Base-by-base conservation (phyloP, 2,113 vertebrate genomes). In the Himantopus leucocephalus region DNA sequence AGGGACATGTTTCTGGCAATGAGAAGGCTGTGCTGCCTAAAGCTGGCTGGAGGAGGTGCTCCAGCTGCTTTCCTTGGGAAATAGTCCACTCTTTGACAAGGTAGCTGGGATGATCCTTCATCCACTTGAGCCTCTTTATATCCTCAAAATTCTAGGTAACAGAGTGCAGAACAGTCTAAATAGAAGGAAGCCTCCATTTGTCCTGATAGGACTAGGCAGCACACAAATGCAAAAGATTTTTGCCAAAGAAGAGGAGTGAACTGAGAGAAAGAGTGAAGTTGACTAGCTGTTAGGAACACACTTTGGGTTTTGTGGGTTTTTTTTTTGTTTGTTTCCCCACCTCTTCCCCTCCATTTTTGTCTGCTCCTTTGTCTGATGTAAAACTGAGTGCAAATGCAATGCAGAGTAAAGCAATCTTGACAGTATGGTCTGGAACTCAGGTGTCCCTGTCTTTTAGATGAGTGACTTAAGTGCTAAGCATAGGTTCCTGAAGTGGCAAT, bases 251-350 rank as follows among this genome's bases (percentile, higher is more conserved):
- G 23, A 75, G 27, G 19, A 9, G 18, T 41, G 22, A 85, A 41
- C 30, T 41, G 45, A 37, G 52, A 53, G 34, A 35, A 55, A 71
- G 23, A 34, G 15, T 37, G 29, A 73, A 15, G 4, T 74, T 23
- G 50, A 34, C 12, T 29, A 78, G 21, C 14, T 22, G 2, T n/a
- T n/a, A 56, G 41, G 30, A 14, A 78, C 14, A 66, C 15, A 37
- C 1, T 37, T 59, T 10, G 21, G 3, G 4, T 3, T 11, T 55
- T 64, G 4, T 0, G 35, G 35, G 35, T 3, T 0, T 19, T 50
- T 48, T n/a, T 66, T 0, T 16, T 50, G 43, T n/a, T 66, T 35
- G 20, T 59, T 32, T 11, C 5, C 8, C 3, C 3, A 4, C 3
- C 8, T 39, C 6, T 30, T 3, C 2, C 8, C 10, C 8, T 2